Percentiles rank a stretch among this genome's conserved stretches.
These are phyloP conservation scores for Mastigias papua DNA, from an alignment of 30 jellyfish, hydroid and myxozoan species.

Conservation along the genomic window DNA sequence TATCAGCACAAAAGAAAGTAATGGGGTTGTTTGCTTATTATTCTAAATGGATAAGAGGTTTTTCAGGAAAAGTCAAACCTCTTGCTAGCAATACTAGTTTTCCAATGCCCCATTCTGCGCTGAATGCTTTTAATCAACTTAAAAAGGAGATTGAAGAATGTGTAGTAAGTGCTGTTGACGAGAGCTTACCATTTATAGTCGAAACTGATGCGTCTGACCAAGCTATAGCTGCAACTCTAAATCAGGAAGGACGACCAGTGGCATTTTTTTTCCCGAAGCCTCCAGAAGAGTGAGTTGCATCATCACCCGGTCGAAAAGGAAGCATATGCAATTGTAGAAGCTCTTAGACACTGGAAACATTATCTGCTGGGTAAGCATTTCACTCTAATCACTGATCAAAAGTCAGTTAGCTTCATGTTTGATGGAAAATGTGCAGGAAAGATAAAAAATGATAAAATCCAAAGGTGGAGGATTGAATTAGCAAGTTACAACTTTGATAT, in stretches of 20 bases:
- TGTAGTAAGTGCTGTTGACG: slow-evolving; percentile 62
- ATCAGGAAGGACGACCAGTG: slow-evolving; percentile 86
- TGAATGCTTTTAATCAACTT: slow-evolving; percentile 20
- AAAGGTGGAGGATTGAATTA: slow-evolving; percentile 85
- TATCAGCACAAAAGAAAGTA: slow-evolving; percentile 19
- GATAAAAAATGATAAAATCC: slow-evolving; percentile 82
- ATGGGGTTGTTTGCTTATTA: slow-evolving; percentile 70
- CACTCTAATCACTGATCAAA: slow-evolving; percentile 77
- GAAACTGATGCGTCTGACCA: slow-evolving; percentile 94
- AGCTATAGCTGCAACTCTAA: slow-evolving; percentile 84
- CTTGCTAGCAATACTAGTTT: slow-evolving; percentile 26
- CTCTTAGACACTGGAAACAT: slow-evolving; percentile 81
- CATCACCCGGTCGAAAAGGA: slow-evolving; percentile 82
- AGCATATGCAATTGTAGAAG: slow-evolving; percentile 77
- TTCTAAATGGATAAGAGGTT: slow-evolving; percentile 74
- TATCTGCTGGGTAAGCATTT: slow-evolving; percentile 73
- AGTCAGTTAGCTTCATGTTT: slow-evolving; percentile 82
- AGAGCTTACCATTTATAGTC: slow-evolving; percentile 55
- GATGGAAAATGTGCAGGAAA: slow-evolving; percentile 44
- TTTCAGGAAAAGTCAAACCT: slow-evolving; percentile 62
- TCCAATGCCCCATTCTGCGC: slow-evolving; percentile 36
- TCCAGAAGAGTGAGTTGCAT: slow-evolving; percentile 52
- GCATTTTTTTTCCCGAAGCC: slow-evolving; percentile 77
- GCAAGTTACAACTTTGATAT: slow-evolving; percentile 78
- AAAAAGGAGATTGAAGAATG: slow-evolving; percentile 20